Evolutionary conservation across 2,113 vertebrate genomes (phyloP).

Genomic region (Tyto alba): DNA sequence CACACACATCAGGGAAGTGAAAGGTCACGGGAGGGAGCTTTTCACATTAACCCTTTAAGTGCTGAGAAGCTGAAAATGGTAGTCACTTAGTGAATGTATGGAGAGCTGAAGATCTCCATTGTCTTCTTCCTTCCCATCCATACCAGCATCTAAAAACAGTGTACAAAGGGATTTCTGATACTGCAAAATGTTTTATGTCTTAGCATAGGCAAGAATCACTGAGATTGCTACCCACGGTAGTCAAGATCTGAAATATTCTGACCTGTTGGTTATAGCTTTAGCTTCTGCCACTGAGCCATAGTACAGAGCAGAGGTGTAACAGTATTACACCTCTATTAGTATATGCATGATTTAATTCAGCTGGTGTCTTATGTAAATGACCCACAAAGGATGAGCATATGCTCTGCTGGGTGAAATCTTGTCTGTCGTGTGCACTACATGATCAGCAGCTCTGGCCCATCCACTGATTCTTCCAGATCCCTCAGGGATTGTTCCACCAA

Average conservation of each 20-base stretch:
- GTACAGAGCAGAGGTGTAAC: neutral
- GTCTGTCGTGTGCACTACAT: rapidly evolving
- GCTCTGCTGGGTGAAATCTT: neutral
- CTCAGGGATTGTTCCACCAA: neutral
- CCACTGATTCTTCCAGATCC: neutral
- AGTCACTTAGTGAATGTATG: neutral
- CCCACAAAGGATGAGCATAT: neutral
- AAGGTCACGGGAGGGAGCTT: neutral
- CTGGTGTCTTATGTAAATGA: neutral
- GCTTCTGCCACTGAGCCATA: neutral
- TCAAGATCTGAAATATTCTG: neutral
- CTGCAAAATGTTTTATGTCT: rapidly evolving
- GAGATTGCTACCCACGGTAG: too few relatives aligned
- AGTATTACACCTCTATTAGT: neutral
- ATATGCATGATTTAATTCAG: neutral
- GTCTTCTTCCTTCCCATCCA: neutral
- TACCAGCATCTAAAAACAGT: neutral
- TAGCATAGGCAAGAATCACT: neutral
- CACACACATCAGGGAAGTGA: neutral
- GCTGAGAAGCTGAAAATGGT: neutral
- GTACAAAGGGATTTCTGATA: neutral
- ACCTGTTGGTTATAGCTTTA: neutral
- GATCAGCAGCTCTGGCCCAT: neutral
- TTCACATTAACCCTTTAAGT: slow-evolving; percentile 8
- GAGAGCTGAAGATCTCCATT: neutral